Evolutionary conservation across 92 coral and sea anemone species (phyloP), one percentile per base, ranked within the genome.

Genomic region (Ricordea florida): DNA sequence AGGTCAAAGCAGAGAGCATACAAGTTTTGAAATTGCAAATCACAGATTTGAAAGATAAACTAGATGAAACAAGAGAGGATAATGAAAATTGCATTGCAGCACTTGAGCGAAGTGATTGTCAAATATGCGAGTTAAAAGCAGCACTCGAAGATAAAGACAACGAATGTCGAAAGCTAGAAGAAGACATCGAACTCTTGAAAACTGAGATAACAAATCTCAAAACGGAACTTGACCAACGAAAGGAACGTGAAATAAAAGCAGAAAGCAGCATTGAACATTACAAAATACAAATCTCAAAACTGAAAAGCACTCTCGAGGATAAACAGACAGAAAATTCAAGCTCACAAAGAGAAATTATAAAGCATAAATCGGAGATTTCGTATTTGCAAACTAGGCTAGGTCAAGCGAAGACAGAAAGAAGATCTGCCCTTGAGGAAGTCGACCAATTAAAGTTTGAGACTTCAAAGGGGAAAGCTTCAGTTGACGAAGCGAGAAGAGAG

Each of bases 381-480:
- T 20, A 44, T 13, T 24, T 44, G 18, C 15, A 13, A 5, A 44
- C 21, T 13, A 15, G 4, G 15, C 13, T 44, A 16, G 7, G 5
- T 10, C n/a, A n/a, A n/a, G 65, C 48, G 5, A 61, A 18, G 25
- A 70, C 51, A 63, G 90, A 82, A 36, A 85, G 78, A n/a, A 78
- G 66, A 2, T 62, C 52, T 31, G 68, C 78, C 13, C 43, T 69
- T 10, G 62, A 73, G 47, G 48, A 78, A 29, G 67, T 62, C 16
- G 51, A 59, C 8, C 51, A 66, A 5, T 43, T 72, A 6, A 38
- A 57, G 55, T 3, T 20, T 27, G 44, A 59, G 37, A 69, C 52
- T 15, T 27, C 62, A 18, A 62, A 59, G 5, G 34, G 51, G 3
- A 69, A 24, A 20, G 28, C 26, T 26, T 52, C 49, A 6, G 62